Base-by-base conservation (phyloP, 2,113 vertebrate species). In the Capreolus pygargus region DNA sequence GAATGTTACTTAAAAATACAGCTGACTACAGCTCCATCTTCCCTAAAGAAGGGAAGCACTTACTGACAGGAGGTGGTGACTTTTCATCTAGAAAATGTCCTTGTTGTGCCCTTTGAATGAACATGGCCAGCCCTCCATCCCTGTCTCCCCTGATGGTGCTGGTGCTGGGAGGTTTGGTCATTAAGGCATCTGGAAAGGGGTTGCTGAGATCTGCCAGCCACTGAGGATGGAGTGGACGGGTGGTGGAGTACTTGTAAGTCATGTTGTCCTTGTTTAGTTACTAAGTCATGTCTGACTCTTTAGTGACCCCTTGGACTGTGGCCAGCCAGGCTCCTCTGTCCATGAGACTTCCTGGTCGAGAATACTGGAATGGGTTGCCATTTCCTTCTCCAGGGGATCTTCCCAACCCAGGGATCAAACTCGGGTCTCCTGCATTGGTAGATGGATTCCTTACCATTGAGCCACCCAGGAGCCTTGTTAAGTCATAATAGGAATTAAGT, bases 131-230 rank as follows among this genome's bases (percentile, higher is more conserved):
- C 21, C 2, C 27, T 11, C 17, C 21, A 1, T 15, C 15, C 6
- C 13, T 1, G 0, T 19, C 19, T 19, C 45, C 76, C 15, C 30
- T n/a, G 15, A 11, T 2, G 2, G 1, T 13, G 82, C 13, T 50
- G 45, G n/a, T 52, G 14, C 50, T 16, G 6, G 15, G 45, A 47
- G 12, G 13, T 70, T 61, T 60, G 28, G 55, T 21, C 16, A 47
- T 13, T 17, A 10, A 76, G 74, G 9, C 30, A 28, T 39, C 19
- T 39, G 79, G 25, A 19, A 47, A 61, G 43, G 45, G 9, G 15
- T n/a, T 3, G 4, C 30, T 55, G 52, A 43, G 86, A 61, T 19
- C 2, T 3, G 39, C 27, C 52, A 33, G 78, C 43, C 10, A 1
- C 7, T 21, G n/a, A 36, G 90, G 39, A 16, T 1, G 5, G 47